Percentiles rank a stretch among this genome's conserved stretches.
Conservation (phyloP, 2,888 invertebrate genomes). For the Idaea straminata region DNA sequence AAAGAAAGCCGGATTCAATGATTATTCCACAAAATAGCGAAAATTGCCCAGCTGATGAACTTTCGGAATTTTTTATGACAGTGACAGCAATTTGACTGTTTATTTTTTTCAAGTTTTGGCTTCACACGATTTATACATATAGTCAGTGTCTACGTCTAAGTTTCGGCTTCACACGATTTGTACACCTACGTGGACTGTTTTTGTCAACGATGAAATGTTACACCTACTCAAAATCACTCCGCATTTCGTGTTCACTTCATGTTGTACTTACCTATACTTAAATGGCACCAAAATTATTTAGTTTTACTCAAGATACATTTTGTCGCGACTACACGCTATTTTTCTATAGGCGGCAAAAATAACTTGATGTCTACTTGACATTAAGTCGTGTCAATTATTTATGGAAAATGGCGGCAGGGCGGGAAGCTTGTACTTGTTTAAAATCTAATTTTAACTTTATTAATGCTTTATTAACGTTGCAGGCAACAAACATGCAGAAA, state of each 20-base stretch:
- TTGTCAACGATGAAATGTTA: too few species aligned
- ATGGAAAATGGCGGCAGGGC: background rate
- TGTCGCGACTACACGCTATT: too few species aligned
- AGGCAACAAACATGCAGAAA: constrained; percentile 34
- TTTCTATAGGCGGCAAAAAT: too few species aligned
- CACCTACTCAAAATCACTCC: too few species aligned
- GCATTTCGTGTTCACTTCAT: too few species aligned
- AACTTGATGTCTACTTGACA: background rate
- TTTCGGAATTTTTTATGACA: background rate
- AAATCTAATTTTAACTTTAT: background rate
- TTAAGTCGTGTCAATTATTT: background rate
- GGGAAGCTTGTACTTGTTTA: background rate
- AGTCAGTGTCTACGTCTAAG: background rate
- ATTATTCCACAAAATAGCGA: background rate
- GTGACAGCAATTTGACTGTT: background rate
- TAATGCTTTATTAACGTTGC: constrained; percentile 9
- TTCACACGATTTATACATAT: background rate
- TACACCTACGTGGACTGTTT: background rate
- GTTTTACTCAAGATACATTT: too few species aligned
- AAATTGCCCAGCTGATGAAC: background rate
- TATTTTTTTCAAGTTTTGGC: background rate
- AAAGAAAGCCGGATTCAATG: background rate
- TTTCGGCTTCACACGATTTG: background rate
- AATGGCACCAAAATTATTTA: too few species aligned
- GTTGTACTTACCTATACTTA: too few species aligned